phyloP scores from a whole-genome alignment of 2,113 vertebrate species.

The Hippocampus guttulatus region DNA sequence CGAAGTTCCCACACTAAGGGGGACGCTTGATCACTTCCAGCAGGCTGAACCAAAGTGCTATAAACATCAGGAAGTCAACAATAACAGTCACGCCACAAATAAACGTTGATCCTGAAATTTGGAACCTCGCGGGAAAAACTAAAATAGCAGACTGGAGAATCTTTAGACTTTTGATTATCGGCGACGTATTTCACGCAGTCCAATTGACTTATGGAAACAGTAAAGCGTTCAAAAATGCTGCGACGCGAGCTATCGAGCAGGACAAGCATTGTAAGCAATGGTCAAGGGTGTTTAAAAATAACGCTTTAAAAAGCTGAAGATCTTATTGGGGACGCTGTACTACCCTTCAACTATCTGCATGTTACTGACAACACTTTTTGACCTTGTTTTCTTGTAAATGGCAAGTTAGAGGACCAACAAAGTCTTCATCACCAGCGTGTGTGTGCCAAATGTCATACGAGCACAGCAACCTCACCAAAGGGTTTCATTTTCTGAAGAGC shows the following conservation, averaged over 20 bases:
- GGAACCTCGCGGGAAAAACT: constrained; percentile 2
- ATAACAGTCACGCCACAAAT: constrained; percentile 10
- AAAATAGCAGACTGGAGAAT: constrained; percentile 7
- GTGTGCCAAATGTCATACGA: background rate
- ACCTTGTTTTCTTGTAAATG: background rate
- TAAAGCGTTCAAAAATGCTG: background rate
- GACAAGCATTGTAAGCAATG: background rate
- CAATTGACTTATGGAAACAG: background rate
- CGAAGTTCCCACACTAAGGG: constrained; percentile 66
- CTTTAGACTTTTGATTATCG: background rate
- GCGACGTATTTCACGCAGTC: background rate
- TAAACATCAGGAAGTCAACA: constrained; percentile 32
- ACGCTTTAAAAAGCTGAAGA: too few species aligned
- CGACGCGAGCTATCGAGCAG: background rate
- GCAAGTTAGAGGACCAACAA: background rate
- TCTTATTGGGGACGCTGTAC: background rate
- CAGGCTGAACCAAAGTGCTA: constrained; percentile 33
- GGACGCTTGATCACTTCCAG: constrained; percentile 54
- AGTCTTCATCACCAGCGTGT: background rate
- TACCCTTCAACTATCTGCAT: background rate
- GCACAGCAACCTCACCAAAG: background rate
- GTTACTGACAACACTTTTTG: background rate
- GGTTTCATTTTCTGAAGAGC: background rate
- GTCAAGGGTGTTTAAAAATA: too few species aligned
- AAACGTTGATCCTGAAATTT: background rate